Percentiles rank a stretch among this genome's conserved stretches.
Conservation (phyloP, 2,888 invertebrate genomes). For the Melangyna quadrimaculata region DNA sequence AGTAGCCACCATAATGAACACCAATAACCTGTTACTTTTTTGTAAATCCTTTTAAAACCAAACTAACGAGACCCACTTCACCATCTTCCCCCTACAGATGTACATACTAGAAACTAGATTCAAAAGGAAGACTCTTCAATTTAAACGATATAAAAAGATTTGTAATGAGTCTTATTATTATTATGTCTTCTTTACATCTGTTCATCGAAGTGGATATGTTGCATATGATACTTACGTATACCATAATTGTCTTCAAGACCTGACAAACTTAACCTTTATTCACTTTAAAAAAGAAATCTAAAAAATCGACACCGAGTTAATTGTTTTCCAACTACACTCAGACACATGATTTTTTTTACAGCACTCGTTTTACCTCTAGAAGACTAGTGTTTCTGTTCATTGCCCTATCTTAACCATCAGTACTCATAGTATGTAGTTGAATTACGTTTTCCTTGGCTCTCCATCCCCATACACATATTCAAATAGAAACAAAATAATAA, state of each 20-base stretch:
- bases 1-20: no score
- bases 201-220: not conserved
- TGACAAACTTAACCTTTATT: not conserved
- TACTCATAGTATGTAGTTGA: slow-evolving; percentile 30
- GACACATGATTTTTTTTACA: not conserved
- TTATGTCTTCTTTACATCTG: not conserved
- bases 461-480: slow-evolving; percentile 8
- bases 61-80: no score
- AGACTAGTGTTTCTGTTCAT: slow-evolving; percentile 51
- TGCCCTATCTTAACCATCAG: slow-evolving; percentile 27
- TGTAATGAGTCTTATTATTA: no score
- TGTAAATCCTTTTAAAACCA: no score
- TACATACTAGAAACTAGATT: no score
- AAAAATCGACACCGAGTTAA: not conserved
- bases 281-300: not conserved
- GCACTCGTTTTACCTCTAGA: slow-evolving; percentile 1
- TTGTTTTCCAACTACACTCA: slow-evolving; percentile 40
- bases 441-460: not conserved
- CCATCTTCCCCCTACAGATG: no score
- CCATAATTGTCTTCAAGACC: slow-evolving; percentile 18
- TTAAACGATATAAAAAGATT: no score
- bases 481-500: not conserved
- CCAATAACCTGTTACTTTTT: no score
- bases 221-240: not conserved
- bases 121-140: no score